phyloP scores from a whole-genome alignment of 2,888 invertebrate species.

The Diaphora mendica region DNA sequence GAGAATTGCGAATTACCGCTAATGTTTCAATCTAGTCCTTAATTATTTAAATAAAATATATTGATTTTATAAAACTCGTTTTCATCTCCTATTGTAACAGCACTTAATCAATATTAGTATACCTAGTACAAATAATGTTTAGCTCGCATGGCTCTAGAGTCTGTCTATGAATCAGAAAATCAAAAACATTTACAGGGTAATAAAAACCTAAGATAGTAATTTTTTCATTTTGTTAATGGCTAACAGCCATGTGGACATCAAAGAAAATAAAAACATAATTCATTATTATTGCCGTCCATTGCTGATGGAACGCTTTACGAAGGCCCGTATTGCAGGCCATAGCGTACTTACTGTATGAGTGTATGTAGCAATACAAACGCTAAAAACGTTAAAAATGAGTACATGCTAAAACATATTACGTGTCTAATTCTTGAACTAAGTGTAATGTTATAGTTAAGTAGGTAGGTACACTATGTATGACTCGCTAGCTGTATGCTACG shows the following conservation, averaged over 20 bases:
- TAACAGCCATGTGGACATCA: background rate
- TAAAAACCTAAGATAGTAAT: background rate
- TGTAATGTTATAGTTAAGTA: background rate
- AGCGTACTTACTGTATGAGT: background rate
- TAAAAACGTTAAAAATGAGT: background rate
- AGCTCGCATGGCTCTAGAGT: background rate
- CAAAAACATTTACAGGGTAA: background rate
- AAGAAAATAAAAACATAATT: no score
- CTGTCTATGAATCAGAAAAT: background rate
- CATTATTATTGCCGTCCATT: background rate
- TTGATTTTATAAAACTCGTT: slow-evolving; percentile 51
- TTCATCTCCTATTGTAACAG: slow-evolving; percentile 30
- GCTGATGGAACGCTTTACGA: background rate
- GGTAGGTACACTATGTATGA: background rate
- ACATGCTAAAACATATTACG: background rate
- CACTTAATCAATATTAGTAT: background rate
- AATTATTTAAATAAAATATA: slow-evolving; percentile 63
- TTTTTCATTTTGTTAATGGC: background rate
- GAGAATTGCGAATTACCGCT: slow-evolving; percentile 76
- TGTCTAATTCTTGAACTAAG: background rate
- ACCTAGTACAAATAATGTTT: background rate
- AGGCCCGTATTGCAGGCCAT: background rate
- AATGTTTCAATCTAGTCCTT: slow-evolving; percentile 81
- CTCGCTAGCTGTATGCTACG: background rate
- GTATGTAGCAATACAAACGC: background rate